Base-by-base conservation (phyloP, 64 coral and sea anemone species). In the Stylophora pistillata region DNA sequence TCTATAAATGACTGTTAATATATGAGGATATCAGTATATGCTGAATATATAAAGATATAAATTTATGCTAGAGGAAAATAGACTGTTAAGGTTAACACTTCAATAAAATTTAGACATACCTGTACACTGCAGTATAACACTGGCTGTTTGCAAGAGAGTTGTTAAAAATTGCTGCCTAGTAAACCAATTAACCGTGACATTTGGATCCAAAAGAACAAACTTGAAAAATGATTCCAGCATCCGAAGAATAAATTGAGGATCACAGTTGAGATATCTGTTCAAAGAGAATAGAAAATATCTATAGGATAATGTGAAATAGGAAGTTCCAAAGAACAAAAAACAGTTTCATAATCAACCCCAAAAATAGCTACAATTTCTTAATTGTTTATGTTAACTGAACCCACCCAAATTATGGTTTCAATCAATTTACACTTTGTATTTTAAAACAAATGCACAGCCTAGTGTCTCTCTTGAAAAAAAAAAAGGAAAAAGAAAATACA, bases 191-290 rank as follows among this genome's bases (percentile, higher is more conserved):
- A 78, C 41, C 77, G 82, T 32, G 20, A 41, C 41, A 86, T 64
- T 76, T 58, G 90, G 81, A 78, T 92, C 90, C 72, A 32, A 72
- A 59, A 92, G 71, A 1, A 92, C 74, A 92, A 92, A 92, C n/a
- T 65, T 74, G 28, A 92, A 58, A 86, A 92, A 92, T 53, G 90
- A 57, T 54, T 92, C 72, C 47, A 92, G 3, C 90, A 92, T 92
- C 73, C 86, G 34, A 2, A 78, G 31, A 34, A 78, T 32, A 58
- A 26, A 20, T 30, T 32, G 32, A 58, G 57, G 47, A 26, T 47
- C 37, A 47, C 37, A 47, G 7, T 78, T 73, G 56, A 53, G 3
- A 21, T 1, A 15, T 56, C 89, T 91, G 71, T 52, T 53, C 74
- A 74, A 33, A 79, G 30, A 55, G 23, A 25, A 57, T 31, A 5